Conservation (phyloP, 2,113 vertebrate genomes). For the Phainopepla nitens region DNA sequence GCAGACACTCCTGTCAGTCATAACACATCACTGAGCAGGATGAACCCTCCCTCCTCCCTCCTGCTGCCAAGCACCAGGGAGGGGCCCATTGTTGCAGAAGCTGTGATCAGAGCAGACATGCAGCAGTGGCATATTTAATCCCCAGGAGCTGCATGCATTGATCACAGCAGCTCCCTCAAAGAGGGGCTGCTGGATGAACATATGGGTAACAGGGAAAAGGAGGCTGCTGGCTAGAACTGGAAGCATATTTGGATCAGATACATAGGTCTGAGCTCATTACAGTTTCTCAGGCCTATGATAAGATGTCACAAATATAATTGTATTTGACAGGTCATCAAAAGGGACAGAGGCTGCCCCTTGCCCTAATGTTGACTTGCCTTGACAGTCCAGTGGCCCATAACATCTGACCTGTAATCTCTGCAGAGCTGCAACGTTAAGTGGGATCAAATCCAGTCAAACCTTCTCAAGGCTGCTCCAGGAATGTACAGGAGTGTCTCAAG, state of each 20-base stretch:
- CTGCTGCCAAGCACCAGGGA: background rate
- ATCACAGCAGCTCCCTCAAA: background rate
- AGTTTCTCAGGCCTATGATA: background rate
- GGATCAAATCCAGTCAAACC: background rate
- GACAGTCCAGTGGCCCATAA: slow-evolving; percentile 31
- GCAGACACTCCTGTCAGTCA: background rate
- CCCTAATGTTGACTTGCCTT: slow-evolving; percentile 9
- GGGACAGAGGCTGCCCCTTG: background rate
- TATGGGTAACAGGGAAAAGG: background rate
- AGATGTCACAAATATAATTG: slow-evolving; percentile 20
- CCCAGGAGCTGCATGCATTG: background rate
- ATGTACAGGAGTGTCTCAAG: background rate
- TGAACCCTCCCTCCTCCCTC: background rate
- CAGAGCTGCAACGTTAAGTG: background rate
- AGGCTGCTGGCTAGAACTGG: background rate
- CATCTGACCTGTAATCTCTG: background rate
- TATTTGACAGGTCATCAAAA: background rate
- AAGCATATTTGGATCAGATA: background rate
- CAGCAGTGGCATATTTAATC: background rate
- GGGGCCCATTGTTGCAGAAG: slow-evolving; percentile 2
- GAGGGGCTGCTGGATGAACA: background rate
- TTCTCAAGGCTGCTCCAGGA: background rate
- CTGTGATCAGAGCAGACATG: slow-evolving; percentile 3
- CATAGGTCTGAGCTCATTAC: background rate
- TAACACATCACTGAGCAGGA: background rate